Evolutionary conservation across 1,140 invertebrate genomes (phyloP).

Genomic region (Camponotus floridanus): DNA sequence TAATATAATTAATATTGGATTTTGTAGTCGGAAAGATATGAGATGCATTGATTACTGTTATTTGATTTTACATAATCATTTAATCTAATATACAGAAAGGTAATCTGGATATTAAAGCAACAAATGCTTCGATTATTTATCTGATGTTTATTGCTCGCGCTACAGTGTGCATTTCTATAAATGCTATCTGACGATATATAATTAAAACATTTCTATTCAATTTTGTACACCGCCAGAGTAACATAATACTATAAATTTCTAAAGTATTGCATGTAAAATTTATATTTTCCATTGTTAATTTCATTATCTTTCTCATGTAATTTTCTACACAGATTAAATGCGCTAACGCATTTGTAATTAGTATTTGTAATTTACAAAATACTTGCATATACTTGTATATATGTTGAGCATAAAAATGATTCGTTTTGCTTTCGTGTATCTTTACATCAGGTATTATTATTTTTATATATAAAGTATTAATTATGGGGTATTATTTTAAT

Average conservation of each 20-base stretch:
- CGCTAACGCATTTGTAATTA: neutral
- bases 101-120: neutral
- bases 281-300: slow-evolving; percentile 3
- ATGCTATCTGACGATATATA: neutral
- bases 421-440: neutral
- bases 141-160: neutral
- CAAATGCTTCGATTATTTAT: slow-evolving; percentile 10
- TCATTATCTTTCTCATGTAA: slow-evolving; percentile 1
- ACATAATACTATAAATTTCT: neutral
- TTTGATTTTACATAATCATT: neutral
- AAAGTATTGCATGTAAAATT: slow-evolving; percentile 22
- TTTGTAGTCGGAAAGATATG: neutral
- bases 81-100: neutral
- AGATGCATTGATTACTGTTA: neutral
- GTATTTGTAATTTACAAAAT: slow-evolving; percentile 6
- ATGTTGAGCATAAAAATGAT: neutral
- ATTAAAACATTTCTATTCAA: slow-evolving; percentile 29
- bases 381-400: neutral
- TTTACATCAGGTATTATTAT: no score
- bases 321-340: neutral
- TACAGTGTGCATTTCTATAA: neutral
- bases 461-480: no score
- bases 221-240: neutral
- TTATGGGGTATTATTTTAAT: neutral
- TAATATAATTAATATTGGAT: neutral